Evolutionary conservation across 2,113 vertebrate species (phyloP).

Genomic region (Oxyura jamaicensis): DNA sequence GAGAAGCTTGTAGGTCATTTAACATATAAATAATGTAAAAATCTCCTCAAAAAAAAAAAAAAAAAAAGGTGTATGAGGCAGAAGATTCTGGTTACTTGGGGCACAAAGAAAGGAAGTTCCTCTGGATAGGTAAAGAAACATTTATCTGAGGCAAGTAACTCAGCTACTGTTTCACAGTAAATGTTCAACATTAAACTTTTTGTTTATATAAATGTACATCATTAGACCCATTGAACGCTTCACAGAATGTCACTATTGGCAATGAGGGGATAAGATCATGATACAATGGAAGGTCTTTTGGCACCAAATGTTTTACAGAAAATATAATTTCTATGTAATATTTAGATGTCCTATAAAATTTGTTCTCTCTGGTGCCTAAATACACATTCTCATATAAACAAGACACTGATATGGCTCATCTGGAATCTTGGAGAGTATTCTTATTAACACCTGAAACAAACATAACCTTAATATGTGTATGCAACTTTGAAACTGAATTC

Average conservation of each 20-base stretch:
- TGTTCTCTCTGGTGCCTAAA: background rate
- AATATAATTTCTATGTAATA: background rate
- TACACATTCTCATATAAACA: background rate
- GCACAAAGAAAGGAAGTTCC: background rate
- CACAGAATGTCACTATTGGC: background rate
- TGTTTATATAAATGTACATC: background rate
- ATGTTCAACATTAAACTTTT: background rate
- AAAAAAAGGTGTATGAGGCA: background rate
- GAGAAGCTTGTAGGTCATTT: background rate
- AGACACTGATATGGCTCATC: background rate
- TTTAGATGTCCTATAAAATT: background rate
- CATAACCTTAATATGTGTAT: background rate
- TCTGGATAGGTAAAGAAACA: background rate
- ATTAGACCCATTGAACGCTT: background rate
- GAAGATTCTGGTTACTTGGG: background rate
- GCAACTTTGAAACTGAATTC: background rate
- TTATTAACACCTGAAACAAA: background rate
- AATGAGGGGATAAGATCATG: background rate
- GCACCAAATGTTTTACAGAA: background rate
- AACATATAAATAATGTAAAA: background rate
- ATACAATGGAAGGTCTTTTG: background rate
- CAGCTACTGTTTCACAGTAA: background rate
- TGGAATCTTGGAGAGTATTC: background rate
- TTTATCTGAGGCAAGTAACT: background rate
- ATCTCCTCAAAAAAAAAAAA: background rate